Evolutionary conservation across 1,140 invertebrate species (phyloP), one percentile per base, ranked within the genome.

Genomic region (Ceratitis capitata): DNA sequence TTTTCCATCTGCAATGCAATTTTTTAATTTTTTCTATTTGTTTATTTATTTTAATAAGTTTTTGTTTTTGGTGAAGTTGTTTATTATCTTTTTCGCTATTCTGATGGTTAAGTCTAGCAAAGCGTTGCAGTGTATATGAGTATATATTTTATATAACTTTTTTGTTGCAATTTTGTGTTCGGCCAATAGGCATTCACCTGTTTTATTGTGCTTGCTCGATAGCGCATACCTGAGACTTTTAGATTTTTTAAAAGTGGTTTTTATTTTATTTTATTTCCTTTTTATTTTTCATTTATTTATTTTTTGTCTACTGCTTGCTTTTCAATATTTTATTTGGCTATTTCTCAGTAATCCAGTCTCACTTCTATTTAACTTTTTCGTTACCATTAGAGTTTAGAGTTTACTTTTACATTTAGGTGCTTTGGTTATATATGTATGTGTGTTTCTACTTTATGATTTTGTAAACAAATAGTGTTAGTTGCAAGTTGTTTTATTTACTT

Each of bases 21-120:
- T n/a, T n/a, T n/a, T n/a, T n/a, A n/a, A n/a, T n/a, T n/a, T n/a
- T n/a, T n/a, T n/a, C 61, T 42, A 0, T 47, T 16, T 10, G 4
- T 35, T 78, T 78, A 39, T 78, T 78, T 78, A 78, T 45, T 78
- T 78, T 47, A 45, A 78, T 78, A 45, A 78, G 39, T 78, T 78
- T 78, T 78, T 78, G 69, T 45, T 78, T 45, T 78, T 78, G 12
- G 19, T n/a, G 4, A 23, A 26, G 39, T 78, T 78, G 39, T 78
- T 78, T 78, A 42, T 78, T 78, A 42, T 45, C 45, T 12, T 78
- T 78, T 78, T 45, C n/a, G 9, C 39, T 47, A 45, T 69, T 2
- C n/a, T 1, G 2, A 26, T 12, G n/a, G 35, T 26, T 26, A 10
- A 14, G 39, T 45, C 39, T 78, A 7, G 14, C 23, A 26, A n/a